phyloP scores from a whole-genome alignment of 2,888 invertebrate genomes.

The Mythimna pallens region DNA sequence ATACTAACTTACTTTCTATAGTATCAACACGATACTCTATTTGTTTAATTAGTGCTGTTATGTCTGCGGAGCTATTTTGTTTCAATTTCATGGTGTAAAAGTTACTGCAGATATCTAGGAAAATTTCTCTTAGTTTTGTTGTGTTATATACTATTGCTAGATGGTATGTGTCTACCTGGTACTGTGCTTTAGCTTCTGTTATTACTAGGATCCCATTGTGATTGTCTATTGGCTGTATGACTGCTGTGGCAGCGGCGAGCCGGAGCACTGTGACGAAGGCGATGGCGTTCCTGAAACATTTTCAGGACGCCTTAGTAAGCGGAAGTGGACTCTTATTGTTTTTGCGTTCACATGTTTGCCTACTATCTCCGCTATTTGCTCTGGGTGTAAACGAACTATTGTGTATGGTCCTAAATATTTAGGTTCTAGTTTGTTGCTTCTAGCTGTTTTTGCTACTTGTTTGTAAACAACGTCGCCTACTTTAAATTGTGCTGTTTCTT shows the following conservation, averaged over 20 bases:
- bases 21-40: slow-evolving; percentile 53
- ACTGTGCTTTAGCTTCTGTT: slow-evolving; percentile 55
- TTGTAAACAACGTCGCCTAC: slow-evolving; percentile 62
- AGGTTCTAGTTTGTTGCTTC: slow-evolving; percentile 57
- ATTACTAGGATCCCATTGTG: slow-evolving; percentile 59
- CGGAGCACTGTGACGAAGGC: too few species aligned
- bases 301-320: slow-evolving; percentile 39
- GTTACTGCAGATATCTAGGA: slow-evolving; percentile 40
- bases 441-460: slow-evolving; percentile 63
- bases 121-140: slow-evolving; percentile 37
- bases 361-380: slow-evolving; percentile 64
- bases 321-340: slow-evolving; percentile 62
- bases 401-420: slow-evolving; percentile 40
- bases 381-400: slow-evolving; percentile 61
- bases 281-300: slow-evolving; percentile 13
- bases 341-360: slow-evolving; percentile 65
- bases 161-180: slow-evolving; percentile 45
- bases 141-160: slow-evolving; percentile 51
- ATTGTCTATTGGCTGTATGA: slow-evolving; percentile 60
- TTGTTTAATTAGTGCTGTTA: slow-evolving; percentile 7
- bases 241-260: slow-evolving; percentile 37
- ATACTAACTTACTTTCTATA: slow-evolving; percentile 50
- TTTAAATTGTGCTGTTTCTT: slow-evolving; percentile 55
- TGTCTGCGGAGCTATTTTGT: slow-evolving; percentile 9
- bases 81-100: slow-evolving; percentile 46